Evolutionary conservation across 2,113 vertebrate genomes (phyloP).

Genomic region (Rhizomys pruinosus): DNA sequence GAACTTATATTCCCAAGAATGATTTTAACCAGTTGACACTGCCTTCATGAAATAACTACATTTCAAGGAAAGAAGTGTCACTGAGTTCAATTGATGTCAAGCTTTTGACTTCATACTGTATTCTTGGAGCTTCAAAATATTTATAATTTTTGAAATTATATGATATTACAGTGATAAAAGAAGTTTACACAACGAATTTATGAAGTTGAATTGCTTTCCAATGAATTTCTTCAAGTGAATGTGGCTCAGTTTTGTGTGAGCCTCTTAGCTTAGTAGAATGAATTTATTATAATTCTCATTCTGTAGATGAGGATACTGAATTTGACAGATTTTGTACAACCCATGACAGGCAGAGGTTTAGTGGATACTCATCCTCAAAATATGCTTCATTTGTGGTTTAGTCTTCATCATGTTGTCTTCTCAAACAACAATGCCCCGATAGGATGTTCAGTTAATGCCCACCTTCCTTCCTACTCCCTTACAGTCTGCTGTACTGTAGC

Average conservation of each 20-base stretch:
- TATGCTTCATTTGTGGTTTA: background rate
- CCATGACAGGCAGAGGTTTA: background rate
- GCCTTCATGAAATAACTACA: background rate
- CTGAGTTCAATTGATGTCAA: background rate
- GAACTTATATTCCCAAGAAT: background rate
- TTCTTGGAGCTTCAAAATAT: background rate
- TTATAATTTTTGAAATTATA: constrained; percentile 9
- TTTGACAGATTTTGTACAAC: background rate
- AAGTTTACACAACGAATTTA: constrained; percentile 2
- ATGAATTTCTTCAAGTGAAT: constrained; percentile 40
- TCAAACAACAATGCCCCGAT: background rate
- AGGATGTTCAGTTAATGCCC: background rate
- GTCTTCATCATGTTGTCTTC: background rate
- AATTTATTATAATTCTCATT: background rate
- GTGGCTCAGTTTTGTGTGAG: background rate
- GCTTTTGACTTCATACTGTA: background rate
- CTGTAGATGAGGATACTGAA: background rate
- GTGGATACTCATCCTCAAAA: background rate
- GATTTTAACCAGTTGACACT: background rate
- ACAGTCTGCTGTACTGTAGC: rapidly evolving
- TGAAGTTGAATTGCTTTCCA: constrained; percentile 1
- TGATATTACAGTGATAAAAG: background rate
- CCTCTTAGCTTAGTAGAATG: background rate
- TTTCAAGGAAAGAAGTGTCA: background rate
- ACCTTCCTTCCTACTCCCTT: background rate